Evolutionary conservation across 1,140 invertebrate genomes (phyloP).

Genomic region (Diploscapter pachys): DNA sequence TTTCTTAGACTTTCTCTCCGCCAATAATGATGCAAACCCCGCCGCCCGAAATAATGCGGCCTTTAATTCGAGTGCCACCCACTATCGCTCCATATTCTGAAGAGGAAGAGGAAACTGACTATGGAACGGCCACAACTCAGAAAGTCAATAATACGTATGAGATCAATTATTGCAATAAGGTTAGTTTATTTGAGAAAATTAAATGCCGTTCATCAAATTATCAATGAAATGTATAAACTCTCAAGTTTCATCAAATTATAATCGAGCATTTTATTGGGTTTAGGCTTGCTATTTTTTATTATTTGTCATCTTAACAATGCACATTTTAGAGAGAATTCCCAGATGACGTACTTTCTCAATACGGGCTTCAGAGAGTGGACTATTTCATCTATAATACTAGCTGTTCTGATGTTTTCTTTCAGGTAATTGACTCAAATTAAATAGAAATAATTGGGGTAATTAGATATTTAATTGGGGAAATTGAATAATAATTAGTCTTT

Average conservation of each 20-base stretch:
- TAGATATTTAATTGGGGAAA: not conserved
- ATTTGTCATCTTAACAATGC: not conserved
- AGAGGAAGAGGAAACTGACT: no score
- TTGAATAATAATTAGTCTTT: not conserved
- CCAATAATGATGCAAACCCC: no score
- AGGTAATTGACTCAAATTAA: not conserved
- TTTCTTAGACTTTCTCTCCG: no score
- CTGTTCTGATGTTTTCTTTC: conserved; percentile 39
- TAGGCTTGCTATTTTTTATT: no score
- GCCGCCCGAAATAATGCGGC: no score
- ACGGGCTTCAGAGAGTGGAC: conserved; percentile 38
- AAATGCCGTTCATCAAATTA: not conserved
- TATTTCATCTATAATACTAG: conserved; percentile 43
- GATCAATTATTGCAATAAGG: conserved; percentile 38
- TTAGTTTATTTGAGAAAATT: not conserved
- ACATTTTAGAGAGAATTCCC: conserved; percentile 30
- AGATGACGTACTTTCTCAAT: conserved; percentile 31
- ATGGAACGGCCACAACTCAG: not conserved
- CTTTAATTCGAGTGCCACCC: no score
- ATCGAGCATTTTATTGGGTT: not conserved
- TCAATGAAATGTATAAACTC: not conserved
- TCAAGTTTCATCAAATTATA: not conserved
- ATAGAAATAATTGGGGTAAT: not conserved
- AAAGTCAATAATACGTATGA: conserved; percentile 29
- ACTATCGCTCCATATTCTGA: no score